These are phyloP conservation scores for Ornithoptera priamus DNA, from an alignment of 2,888 invertebrate genomes.

Conservation along the genomic window DNA sequence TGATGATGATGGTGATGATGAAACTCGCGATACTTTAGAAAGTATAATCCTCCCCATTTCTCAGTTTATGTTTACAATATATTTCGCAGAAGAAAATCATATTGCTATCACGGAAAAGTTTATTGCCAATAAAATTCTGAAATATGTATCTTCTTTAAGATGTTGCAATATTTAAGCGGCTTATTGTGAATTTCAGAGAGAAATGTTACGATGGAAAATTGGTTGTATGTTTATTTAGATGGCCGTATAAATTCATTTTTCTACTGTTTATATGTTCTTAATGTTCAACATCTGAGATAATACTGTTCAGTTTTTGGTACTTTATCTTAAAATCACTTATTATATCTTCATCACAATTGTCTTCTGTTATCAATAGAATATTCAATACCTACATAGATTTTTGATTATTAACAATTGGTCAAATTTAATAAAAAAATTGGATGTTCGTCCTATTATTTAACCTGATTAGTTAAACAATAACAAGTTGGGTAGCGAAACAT, in stretches of 20 bases:
- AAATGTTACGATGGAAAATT: background rate
- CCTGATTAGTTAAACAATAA: no score
- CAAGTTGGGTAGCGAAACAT: no score
- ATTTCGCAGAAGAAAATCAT: conserved; percentile 38
- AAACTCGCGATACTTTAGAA: background rate
- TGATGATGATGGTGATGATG: background rate
- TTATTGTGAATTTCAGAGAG: conserved; percentile 9
- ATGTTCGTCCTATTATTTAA: no score
- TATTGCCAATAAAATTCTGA: conserved; percentile 40
- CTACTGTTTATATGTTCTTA: background rate
- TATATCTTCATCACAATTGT: no score
- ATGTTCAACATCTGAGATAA: background rate
- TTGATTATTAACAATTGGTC: no score
- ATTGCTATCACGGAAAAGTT: conserved; percentile 40
- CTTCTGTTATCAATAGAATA: no score
- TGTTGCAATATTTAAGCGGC: conserved; percentile 19
- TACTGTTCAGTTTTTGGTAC: background rate
- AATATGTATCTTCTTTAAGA: conserved; percentile 19
- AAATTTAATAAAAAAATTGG: no score
- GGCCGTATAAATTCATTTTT: background rate
- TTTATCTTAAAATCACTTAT: no score
- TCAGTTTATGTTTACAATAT: conserved; percentile 33
- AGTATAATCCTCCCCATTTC: background rate
- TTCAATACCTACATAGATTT: no score
- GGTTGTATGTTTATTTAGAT: background rate